These are phyloP conservation scores for Monomorium pharaonis DNA, from an alignment of 1,140 invertebrate genomes.

Conservation along the genomic window DNA sequence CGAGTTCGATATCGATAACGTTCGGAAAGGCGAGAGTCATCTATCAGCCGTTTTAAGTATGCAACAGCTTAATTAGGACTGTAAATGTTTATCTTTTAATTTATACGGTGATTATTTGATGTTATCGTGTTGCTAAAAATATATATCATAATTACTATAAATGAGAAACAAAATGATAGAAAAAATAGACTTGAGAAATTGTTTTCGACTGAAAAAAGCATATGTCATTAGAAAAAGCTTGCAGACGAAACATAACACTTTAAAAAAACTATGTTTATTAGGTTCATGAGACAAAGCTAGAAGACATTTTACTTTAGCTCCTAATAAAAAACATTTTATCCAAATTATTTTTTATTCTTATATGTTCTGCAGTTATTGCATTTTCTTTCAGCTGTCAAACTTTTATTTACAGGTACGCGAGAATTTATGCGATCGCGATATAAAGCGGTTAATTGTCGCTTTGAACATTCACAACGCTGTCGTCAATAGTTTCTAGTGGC, in stretches of 20 bases:
- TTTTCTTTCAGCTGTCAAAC: not conserved
- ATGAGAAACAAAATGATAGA: not conserved
- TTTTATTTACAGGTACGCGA: not conserved
- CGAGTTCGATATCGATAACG: not conserved
- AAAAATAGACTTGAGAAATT: not conserved
- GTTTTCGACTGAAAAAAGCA: not conserved
- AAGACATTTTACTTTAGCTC: not conserved
- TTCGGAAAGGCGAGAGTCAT: not conserved
- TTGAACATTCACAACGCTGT: slow-evolving; percentile 14
- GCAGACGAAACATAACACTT: not conserved
- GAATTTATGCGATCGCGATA: not conserved
- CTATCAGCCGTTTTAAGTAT: not conserved
- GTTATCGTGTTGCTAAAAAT: not conserved
- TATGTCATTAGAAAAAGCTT: not conserved
- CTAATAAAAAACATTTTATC: no score
- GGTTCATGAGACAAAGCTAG: not conserved
- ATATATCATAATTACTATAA: not conserved
- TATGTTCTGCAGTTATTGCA: not conserved
- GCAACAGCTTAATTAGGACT: not conserved
- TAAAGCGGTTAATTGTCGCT: slow-evolving; percentile 38
- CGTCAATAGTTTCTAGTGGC: slow-evolving; percentile 51
- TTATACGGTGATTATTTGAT: not conserved
- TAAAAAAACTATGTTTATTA: not conserved
- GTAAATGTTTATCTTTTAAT: not conserved
- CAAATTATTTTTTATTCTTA: no score